Conservation (phyloP, 2,113 vertebrate genomes). For the Anarhynchus alexandrinus region DNA sequence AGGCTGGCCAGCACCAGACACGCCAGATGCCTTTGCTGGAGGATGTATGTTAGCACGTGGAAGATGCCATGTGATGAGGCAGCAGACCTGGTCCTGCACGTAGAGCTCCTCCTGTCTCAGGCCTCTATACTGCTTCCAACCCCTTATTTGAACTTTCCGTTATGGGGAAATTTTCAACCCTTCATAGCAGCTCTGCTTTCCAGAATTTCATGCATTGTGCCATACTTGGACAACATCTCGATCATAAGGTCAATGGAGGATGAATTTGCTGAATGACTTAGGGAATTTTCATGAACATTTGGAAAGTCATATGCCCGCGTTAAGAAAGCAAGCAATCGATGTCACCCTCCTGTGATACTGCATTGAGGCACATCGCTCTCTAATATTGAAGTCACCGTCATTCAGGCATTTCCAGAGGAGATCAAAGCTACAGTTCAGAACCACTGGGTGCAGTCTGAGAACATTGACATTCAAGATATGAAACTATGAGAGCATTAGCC, state of each 20-base stretch:
- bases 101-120: neutral
- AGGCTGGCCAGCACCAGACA: neutral
- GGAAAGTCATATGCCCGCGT: neutral
- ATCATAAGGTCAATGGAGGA: neutral
- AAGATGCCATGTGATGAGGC: neutral
- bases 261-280: neutral
- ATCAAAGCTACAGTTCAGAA: neutral
- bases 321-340: neutral
- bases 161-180: neutral
- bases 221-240: neutral
- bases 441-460: neutral
- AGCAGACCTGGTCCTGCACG: neutral
- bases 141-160: neutral
- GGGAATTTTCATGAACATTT: neutral
- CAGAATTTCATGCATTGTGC: neutral
- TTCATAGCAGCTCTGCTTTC: neutral
- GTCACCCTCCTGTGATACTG: neutral
- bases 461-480: neutral
- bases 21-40: neutral
- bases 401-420: neutral
- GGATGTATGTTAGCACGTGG: too few relatives aligned
- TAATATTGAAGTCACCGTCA: neutral
- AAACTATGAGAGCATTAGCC: neutral
- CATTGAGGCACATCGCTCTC: neutral
- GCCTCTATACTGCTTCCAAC: neutral